phyloP scores from a whole-genome alignment of 2,888 invertebrate species.

The Eretmocerus hayati region DNA sequence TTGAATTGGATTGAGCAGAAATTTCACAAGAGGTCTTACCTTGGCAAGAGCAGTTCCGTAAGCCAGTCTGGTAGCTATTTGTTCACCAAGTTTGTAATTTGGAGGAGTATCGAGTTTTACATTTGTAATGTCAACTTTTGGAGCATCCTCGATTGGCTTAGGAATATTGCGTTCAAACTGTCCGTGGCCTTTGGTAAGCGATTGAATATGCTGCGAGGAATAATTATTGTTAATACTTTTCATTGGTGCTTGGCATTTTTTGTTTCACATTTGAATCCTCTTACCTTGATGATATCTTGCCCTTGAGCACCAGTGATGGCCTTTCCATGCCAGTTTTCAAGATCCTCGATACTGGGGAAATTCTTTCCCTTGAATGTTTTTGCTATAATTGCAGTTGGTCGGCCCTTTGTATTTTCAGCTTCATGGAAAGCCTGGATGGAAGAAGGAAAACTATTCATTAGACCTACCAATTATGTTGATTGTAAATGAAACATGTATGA shows the following conservation, averaged over 20 bases:
- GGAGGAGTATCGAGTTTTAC: conserved; percentile 74
- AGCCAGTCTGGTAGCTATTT: conserved; percentile 83
- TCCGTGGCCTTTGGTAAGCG: conserved; percentile 62
- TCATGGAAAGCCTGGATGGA: conserved; percentile 72
- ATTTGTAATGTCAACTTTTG: conserved; percentile 65
- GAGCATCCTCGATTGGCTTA: conserved; percentile 63
- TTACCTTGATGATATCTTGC: conserved; percentile 58
- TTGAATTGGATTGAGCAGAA: neutral
- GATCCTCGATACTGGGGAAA: conserved; percentile 85
- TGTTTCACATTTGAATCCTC: neutral
- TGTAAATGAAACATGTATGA: too few species aligned
- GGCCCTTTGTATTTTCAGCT: conserved; percentile 65
- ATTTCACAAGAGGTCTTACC: conserved; percentile 45
- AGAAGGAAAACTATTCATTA: too few species aligned
- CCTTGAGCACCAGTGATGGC: conserved; percentile 74
- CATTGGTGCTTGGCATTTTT: neutral
- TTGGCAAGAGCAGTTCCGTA: conserved; percentile 93
- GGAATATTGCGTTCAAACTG: conserved; percentile 57
- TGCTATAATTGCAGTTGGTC: conserved; percentile 89
- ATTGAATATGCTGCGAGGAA: conserved; percentile 54
- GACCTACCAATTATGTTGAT: too few species aligned
- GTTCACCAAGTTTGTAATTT: conserved; percentile 68
- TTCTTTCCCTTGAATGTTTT: conserved; percentile 93
- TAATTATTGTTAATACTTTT: too few species aligned
- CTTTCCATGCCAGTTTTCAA: conserved; percentile 98